A percentile compares a stretch with the other conserved stretches of the same genome.
Evolutionary conservation across 2,797 vertebrate genomes (phyloP).

Genomic region (Gorsachius magnificus): DNA sequence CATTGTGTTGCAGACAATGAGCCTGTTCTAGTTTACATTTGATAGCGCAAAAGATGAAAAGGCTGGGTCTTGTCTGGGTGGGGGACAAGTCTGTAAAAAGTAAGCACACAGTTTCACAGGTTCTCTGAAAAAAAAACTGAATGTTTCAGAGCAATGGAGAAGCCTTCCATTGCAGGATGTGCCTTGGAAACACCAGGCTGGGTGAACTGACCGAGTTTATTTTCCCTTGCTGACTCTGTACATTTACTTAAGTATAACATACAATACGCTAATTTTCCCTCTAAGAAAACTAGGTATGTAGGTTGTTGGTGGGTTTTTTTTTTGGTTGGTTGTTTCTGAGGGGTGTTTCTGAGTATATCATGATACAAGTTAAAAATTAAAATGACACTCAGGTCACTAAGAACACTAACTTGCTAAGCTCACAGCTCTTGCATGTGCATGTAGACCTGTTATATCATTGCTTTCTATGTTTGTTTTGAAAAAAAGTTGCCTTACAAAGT

Average conservation of each 20-base stretch:
- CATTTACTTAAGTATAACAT: neutral
- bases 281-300: neutral
- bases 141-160: neutral
- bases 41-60: neutral
- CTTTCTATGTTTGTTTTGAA: neutral
- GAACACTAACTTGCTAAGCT: neutral
- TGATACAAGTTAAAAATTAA: neutral
- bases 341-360: neutral
- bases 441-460: neutral
- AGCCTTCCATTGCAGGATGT: neutral
- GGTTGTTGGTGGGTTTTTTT: neutral
- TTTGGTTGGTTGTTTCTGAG: neutral
- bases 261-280: neutral
- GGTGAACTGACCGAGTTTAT: neutral
- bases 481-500: neutral
- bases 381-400: neutral
- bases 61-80: neutral
- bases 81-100: neutral
- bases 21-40: neutral
- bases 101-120: neutral
- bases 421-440: neutral
- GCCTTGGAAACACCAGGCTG: neutral
- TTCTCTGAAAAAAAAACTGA: neutral
- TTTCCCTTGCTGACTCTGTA: neutral
- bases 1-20: neutral